Base-by-base conservation (phyloP, 2,888 invertebrate genomes). In the Melipona bicolor region DNA sequence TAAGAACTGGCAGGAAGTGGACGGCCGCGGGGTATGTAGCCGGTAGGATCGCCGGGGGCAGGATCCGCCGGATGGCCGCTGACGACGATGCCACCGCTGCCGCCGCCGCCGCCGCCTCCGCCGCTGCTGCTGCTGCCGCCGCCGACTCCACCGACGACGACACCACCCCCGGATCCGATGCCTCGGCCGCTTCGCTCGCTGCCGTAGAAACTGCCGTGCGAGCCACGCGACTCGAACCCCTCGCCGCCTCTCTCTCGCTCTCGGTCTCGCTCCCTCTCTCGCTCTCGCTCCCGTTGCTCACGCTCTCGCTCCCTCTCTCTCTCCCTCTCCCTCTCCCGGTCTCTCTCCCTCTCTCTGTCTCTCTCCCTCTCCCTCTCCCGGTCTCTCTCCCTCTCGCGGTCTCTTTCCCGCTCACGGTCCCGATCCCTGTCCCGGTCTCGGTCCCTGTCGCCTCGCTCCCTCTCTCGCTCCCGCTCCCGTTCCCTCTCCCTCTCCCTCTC, bases 161-260 rank as follows among this genome's bases (percentile, higher is more conserved):
- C 93, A 9, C 9, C 92, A 69, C 85, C 87, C 89, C 90, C 89
- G 89, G 88, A 77, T 36, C 80, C 86, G 92, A 94, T 91, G 75
- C 91, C 92, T 75, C 93, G 93, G 84, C 90, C 91, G 86, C 91
- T 92, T 85, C 93, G 89, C 77, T 93, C 94, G 84, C 91, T 91
- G 81, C 91, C 88, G 87, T 93, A 93, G 91, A 93, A 93, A 89
- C 93, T 92, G 84, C 95, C 94, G 93, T 95, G 95, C 89, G 95
- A 95, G 90, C 94, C 94, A 87, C 94, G 93, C 90, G 93, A 92
- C 90, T 92, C 94, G 92, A 92, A 95, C 92, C 92, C 88, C 93
- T 90, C 91, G 77, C 87, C 79, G 70, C 88, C 85, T 4, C 85
- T 65, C 17, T 85, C 85, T 6, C 27, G 36, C 36, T 36, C 36